phyloP scores from a whole-genome alignment of 2,113 vertebrate species.

The Gadus chalcogrammus region DNA sequence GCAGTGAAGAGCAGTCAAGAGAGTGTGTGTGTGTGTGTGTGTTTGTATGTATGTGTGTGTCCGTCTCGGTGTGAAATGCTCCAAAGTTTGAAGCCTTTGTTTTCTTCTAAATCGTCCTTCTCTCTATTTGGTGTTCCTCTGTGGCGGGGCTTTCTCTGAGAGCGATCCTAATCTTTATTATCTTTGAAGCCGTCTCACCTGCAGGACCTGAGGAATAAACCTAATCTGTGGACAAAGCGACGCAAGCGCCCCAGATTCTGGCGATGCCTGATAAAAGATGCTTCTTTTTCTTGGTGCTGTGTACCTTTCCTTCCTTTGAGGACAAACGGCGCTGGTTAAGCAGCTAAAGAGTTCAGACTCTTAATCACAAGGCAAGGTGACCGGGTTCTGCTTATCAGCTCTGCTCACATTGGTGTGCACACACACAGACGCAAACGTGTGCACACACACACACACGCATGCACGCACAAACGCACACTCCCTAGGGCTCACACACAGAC shows the following conservation, averaged over 20 bases:
- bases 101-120: conserved; percentile 49
- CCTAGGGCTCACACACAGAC: not conserved
- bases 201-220: conserved; percentile 62
- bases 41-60: not conserved
- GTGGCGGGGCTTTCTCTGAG: conserved; percentile 49
- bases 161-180: conserved; percentile 63
- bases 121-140: conserved; percentile 7
- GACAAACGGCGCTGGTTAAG: conserved; percentile 51
- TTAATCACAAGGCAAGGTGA: conserved; percentile 70
- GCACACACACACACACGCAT: conserved; percentile 11
- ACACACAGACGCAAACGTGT: conserved; percentile 4
- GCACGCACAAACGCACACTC: not conserved
- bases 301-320: conserved; percentile 49
- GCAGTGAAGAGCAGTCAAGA: not conserved
- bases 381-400: conserved; percentile 59
- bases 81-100: conserved; percentile 50
- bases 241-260: conserved; percentile 58
- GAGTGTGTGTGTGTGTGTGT: conserved; percentile 4
- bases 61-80: conserved; percentile 32
- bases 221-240: conserved; percentile 53
- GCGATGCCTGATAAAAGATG: conserved; percentile 61
- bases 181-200: conserved; percentile 65
- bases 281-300: conserved; percentile 22
- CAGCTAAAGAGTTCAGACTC: conserved; percentile 53
- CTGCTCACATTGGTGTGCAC: conserved; percentile 21